These are phyloP conservation scores for Prionailurus viverrinus DNA, from an alignment of 2,113 vertebrate genomes.

Conservation along the genomic window DNA sequence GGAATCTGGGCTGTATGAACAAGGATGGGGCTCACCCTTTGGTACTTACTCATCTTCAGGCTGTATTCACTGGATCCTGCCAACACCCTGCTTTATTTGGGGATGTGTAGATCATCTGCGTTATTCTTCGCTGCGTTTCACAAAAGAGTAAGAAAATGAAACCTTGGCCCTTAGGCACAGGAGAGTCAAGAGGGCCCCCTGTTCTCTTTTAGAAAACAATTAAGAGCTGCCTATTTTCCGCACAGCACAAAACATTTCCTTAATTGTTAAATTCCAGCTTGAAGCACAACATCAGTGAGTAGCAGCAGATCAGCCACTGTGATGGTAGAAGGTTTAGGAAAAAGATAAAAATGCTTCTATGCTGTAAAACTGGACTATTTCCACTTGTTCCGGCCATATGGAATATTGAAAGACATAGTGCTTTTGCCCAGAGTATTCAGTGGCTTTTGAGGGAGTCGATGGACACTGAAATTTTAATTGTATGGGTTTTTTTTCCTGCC, in stretches of 20 bases:
- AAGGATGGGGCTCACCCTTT: not conserved
- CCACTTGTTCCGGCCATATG: conserved; percentile 17
- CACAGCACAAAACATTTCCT: not conserved
- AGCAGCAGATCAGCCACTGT: conserved; percentile 21
- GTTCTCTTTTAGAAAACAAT: conserved; percentile 25
- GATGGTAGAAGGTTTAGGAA: conserved; percentile 42
- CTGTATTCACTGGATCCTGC: not conserved
- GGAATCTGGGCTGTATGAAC: not conserved
- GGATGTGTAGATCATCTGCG: not conserved
- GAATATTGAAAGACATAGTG: conserved; percentile 39
- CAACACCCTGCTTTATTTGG: conserved; percentile 74
- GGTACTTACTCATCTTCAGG: not conserved
- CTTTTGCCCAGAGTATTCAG: conserved; percentile 67
- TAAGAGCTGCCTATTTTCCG: conserved; percentile 11
- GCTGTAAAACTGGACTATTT: not conserved
- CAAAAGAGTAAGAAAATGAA: conserved; percentile 59
- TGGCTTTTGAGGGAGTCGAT: conserved; percentile 77
- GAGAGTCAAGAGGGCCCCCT: not conserved
- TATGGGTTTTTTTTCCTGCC: conserved; percentile 26
- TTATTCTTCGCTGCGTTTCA: not conserved
- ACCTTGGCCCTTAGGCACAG: not conserved
- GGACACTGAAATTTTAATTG: conserved; percentile 79
- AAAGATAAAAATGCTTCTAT: not conserved
- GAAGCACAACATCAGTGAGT: conserved; percentile 17
- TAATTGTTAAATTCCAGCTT: conserved; percentile 54